These are phyloP conservation scores for Plutomurus gul DNA, from an alignment of 1,140 invertebrate genomes.

Conservation along the genomic window DNA sequence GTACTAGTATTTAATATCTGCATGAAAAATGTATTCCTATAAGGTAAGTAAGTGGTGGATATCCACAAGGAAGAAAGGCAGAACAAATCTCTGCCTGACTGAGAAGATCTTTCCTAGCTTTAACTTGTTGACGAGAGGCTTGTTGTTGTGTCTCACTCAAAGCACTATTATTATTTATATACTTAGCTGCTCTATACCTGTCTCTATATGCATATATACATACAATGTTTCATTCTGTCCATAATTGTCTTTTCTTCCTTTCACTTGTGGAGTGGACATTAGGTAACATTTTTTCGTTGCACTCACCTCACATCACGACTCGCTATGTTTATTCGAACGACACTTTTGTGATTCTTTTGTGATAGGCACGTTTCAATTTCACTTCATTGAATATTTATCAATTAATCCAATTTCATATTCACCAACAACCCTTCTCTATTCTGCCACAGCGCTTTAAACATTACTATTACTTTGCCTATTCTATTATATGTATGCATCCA, in stretches of 20 bases:
- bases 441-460: not conserved
- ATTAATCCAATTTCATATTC: conserved; percentile 18
- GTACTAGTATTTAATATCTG: no score
- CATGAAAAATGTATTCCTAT: no score
- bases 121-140: not conserved
- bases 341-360: conserved; percentile 1
- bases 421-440: not conserved
- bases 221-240: not conserved
- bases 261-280: conserved; percentile 16
- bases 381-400: conserved; percentile 14
- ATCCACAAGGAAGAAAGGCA: no score
- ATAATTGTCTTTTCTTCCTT: conserved; percentile 25
- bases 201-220: not conserved
- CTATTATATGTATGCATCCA: no score
- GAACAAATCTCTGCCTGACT: no score
- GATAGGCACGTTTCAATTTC: conserved; percentile 14
- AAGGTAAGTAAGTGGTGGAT: no score
- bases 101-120: no score
- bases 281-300: conserved; percentile 1
- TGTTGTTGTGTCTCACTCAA: not conserved
- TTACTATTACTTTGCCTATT: not conserved
- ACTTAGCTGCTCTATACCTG: not conserved
- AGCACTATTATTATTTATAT: not conserved
- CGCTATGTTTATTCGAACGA: conserved; percentile 8
- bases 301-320: conserved; percentile 18